Evolutionary conservation across 1,140 invertebrate species (phyloP).

Genomic region (Orius insidiosus): DNA sequence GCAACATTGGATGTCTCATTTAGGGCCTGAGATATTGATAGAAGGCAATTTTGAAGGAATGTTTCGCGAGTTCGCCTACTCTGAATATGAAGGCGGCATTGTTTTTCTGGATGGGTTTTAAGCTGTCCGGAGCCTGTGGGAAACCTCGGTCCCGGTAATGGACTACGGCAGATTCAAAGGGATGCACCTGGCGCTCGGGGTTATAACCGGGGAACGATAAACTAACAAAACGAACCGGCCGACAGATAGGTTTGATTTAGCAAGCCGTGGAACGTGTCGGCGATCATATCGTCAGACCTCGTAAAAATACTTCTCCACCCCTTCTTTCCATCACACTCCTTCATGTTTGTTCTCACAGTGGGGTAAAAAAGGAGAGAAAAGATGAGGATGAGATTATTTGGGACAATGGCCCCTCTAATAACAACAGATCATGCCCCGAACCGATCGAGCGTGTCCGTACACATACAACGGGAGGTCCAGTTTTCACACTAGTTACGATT

Average conservation of each 20-base stretch:
- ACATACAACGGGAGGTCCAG: too few relatives aligned
- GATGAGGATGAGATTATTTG: slow-evolving; percentile 6
- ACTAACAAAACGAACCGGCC: slow-evolving; percentile 11
- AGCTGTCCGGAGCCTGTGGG: not conserved
- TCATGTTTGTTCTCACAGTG: slow-evolving; percentile 10
- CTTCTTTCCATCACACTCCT: not conserved
- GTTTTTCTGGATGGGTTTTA: too few relatives aligned
- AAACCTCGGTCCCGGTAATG: slow-evolving; percentile 5
- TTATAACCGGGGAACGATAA: slow-evolving; percentile 8
- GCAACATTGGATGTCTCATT: too few relatives aligned
- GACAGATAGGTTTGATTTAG: slow-evolving; percentile 8
- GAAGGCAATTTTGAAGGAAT: too few relatives aligned
- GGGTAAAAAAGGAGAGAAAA: slow-evolving; percentile 4
- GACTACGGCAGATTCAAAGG: slow-evolving; percentile 10
- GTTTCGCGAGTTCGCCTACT: too few relatives aligned
- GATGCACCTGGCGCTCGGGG: slow-evolving; percentile 12
- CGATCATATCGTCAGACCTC: slow-evolving; percentile 9
- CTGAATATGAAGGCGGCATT: too few relatives aligned
- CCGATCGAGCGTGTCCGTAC: slow-evolving; percentile 8
- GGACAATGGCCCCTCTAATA: slow-evolving; percentile 11
- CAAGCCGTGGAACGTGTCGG: slow-evolving; percentile 9
- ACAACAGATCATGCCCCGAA: slow-evolving; percentile 8
- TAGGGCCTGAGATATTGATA: too few relatives aligned
- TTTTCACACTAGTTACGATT: too few relatives aligned
- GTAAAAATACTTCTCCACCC: slow-evolving; percentile 7